Evolutionary conservation across 53 echinoderm and acorn worm genomes (phyloP).

Genomic region (Paracentrotus lividus): DNA sequence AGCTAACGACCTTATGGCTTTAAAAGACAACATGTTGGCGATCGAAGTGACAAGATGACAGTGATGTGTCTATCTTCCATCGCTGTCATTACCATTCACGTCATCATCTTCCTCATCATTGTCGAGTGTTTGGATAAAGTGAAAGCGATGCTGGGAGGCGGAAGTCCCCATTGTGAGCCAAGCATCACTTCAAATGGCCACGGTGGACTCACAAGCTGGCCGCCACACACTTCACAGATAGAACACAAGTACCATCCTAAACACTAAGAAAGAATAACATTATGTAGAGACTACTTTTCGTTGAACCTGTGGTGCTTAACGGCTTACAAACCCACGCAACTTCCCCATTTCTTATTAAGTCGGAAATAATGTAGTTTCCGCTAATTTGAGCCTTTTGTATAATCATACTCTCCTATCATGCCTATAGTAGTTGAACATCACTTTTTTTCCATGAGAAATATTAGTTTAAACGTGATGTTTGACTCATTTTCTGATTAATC

Average conservation of each 20-base stretch:
- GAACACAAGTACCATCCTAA: constrained; percentile 24
- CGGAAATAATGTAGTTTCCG: constrained; percentile 28
- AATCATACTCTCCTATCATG: no score
- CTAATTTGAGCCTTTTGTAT: background rate
- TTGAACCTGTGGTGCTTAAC: background rate
- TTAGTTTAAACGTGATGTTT: no score
- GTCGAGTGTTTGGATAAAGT: constrained; percentile 69
- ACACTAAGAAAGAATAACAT: constrained; percentile 59
- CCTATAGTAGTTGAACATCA: no score
- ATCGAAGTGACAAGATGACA: constrained; percentile 8
- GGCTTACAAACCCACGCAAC: background rate
- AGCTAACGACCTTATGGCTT: no score
- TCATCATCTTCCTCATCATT: constrained; percentile 55
- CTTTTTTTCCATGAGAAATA: no score
- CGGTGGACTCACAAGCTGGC: background rate
- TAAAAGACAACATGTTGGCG: background rate
- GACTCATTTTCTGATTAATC: no score
- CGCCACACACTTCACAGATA: constrained; percentile 5
- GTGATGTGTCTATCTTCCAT: background rate
- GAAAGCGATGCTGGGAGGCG: constrained; percentile 54
- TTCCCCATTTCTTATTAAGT: background rate
- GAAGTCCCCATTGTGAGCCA: constrained; percentile 20
- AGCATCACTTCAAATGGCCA: constrained; percentile 30
- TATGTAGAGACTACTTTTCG: constrained; percentile 12
- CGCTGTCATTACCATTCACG: constrained; percentile 31